Evolutionary conservation across 1,140 invertebrate genomes (phyloP), one percentile per base, ranked within the genome.

Genomic region (Pseudoatta argentina): DNA sequence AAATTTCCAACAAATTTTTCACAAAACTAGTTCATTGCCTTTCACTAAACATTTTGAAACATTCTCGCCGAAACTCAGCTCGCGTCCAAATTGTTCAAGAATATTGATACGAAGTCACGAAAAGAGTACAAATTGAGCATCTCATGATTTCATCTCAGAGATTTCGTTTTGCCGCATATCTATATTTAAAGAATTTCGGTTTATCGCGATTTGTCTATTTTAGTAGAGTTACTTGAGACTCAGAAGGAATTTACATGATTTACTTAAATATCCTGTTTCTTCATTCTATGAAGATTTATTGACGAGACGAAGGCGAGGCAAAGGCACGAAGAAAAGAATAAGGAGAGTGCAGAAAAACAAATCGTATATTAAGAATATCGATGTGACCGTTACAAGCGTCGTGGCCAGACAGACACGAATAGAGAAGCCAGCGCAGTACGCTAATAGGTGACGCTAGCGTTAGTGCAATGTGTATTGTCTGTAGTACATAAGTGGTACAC

Each of bases 31-130:
- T 82, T 73, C n/a, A 5, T 24, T 14, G 34, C 16, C 63, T 21
- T 73, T 73, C 39, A 82, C 72, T 82, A 51, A 51, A 51, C 3
- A 16, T 51, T 51, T 51, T 14, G 73, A 82, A 82, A 73, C 7
- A 73, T 82, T 69, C 39, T 82, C 34, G 24, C 30, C 66, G 30
- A 61, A 71, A 53, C 10, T 51, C 48, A 14, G 3, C 14, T 51
- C 14, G 48, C 14, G 0, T 51, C 48, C 4, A 51, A 51, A 51
- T 48, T 44, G 30, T 10, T 7, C 3, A 34, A 21, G n/a, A n/a
- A 82, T 67, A 79, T 69, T 2, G n/a, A 81, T 18, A 27, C 27
- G 2, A 30, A 16, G 71, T 30, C 18, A 18, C 6, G 7, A 14
- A 83, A 73, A 73, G 4, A 61, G 12, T 59, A 48, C 3, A 3